These are phyloP conservation scores for Teleogryllus occipitalis DNA, from an alignment of 1,140 invertebrate genomes.

Conservation along the genomic window DNA sequence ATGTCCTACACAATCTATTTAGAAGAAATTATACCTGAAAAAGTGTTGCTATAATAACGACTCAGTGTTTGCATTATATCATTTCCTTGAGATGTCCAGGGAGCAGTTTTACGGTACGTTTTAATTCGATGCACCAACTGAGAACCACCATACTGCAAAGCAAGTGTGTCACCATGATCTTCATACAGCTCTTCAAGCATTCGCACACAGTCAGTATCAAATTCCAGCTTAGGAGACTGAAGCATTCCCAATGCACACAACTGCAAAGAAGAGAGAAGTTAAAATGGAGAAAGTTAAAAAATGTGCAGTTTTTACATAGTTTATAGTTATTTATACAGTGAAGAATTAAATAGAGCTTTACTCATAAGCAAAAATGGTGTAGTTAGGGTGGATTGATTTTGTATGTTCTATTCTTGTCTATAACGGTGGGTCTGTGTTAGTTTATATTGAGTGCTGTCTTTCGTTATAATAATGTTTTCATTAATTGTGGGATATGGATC, in stretches of 20 bases:
- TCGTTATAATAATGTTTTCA: too few relatives aligned
- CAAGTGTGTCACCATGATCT: slow-evolving; percentile 96
- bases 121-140: slow-evolving; percentile 93
- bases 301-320: too few relatives aligned
- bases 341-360: too few relatives aligned
- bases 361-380: too few relatives aligned
- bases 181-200: slow-evolving; percentile 96
- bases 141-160: slow-evolving; percentile 96
- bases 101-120: slow-evolving; percentile 86
- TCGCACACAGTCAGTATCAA: slow-evolving; percentile 90
- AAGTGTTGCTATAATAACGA: slow-evolving; percentile 97
- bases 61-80: slow-evolving; percentile 98
- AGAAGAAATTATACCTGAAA: slow-evolving; percentile 54
- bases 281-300: too few relatives aligned
- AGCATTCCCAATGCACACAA: slow-evolving; percentile 80
- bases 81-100: slow-evolving; percentile 95
- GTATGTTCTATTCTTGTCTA: too few relatives aligned
- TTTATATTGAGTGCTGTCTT: too few relatives aligned
- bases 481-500: too few relatives aligned
- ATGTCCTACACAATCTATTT: background rate
- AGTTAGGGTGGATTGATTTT: too few relatives aligned
- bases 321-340: too few relatives aligned
- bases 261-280: slow-evolving; percentile 35
- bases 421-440: too few relatives aligned
- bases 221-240: slow-evolving; percentile 74